Base-by-base conservation (phyloP, 2,888 invertebrate species). In the Eupithecia abbreviata region DNA sequence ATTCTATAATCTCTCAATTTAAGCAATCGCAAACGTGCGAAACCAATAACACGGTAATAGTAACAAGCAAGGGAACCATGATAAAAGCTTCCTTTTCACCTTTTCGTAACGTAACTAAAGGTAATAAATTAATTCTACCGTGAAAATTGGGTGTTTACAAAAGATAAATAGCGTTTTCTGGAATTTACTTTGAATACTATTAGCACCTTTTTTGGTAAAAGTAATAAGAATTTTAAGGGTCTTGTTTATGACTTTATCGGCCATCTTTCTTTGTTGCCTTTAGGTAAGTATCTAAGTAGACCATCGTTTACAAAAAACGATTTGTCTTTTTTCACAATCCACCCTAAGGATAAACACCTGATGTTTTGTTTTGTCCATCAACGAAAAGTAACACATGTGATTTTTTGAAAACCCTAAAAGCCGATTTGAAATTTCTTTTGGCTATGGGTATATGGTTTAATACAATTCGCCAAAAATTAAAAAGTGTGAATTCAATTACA, bases 91-190 rank as follows among this genome's bases (percentile, higher is more conserved):
- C 68, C 5, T 9, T 69, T 15, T 30, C 47, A 47, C n/a, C 68
- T 69, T 69, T 47, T 69, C 47, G 47, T 69, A 47, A 47, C 47
- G 68, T 47, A 69, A 30, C 68, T 69, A 69, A 47, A 30, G 47
- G 47, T 69, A 47, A 47, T 69, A 69, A 69, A 47, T 69, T 69
- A 69, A 69, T 69, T 47, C 47, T 30, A 5, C 68, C 47, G 47
- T 69, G 68, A 69, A 47, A 69, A 69, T 69, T 18, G 68, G 30
- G 47, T 69, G 47, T 69, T 69, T 69, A 69, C 68, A 10, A 69
- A 47, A 69, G 68, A 69, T 69, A 69, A 69, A 69, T 49, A 47
- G 69, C 69, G 30, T 49, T 66, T 68, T 45, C 47, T 12, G n/a
- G 45, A 68, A 68, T 69, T 45, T 4, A 47, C 69, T 49, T 69